phyloP scores from a whole-genome alignment of 2,797 vertebrate genomes.

The Scyliorhinus canicula region DNA sequence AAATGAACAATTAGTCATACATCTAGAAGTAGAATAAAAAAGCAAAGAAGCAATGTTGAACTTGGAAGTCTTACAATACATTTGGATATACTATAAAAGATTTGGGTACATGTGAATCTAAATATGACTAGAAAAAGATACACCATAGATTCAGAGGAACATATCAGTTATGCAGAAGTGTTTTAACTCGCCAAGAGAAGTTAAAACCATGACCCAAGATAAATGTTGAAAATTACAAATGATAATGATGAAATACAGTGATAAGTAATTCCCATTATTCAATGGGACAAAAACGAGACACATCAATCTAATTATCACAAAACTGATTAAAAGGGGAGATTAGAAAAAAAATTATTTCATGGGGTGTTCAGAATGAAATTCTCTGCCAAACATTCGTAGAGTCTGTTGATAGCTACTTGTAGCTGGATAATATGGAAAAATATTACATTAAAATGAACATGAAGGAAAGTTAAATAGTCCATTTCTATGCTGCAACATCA shows the following conservation, averaged over 20 bases:
- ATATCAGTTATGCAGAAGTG: too few species aligned
- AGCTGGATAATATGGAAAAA: not conserved
- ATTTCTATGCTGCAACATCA: not conserved
- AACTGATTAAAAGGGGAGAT: not conserved
- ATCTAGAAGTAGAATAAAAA: not conserved
- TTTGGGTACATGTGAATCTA: not conserved
- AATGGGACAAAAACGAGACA: not conserved
- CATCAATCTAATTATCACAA: not conserved
- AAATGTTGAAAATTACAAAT: not conserved
- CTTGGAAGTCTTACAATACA: not conserved
- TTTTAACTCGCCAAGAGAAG: not conserved
- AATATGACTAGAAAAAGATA: not conserved
- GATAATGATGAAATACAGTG: not conserved
- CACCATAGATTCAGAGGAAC: not conserved
- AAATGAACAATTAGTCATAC: not conserved
- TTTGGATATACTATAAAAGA: not conserved
- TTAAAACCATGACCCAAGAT: not conserved
- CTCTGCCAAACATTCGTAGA: not conserved
- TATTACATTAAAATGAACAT: not conserved
- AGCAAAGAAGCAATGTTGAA: not conserved
- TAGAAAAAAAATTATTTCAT: not conserved
- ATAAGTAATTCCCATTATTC: not conserved
- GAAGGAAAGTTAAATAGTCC: not conserved
- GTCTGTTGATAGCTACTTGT: not conserved
- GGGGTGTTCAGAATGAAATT: not conserved